A percentile compares a stretch with the other conserved stretches of the same genome.
Evolutionary conservation across 2,888 invertebrate genomes (phyloP).

Genomic region (Tortrix viridana): DNA sequence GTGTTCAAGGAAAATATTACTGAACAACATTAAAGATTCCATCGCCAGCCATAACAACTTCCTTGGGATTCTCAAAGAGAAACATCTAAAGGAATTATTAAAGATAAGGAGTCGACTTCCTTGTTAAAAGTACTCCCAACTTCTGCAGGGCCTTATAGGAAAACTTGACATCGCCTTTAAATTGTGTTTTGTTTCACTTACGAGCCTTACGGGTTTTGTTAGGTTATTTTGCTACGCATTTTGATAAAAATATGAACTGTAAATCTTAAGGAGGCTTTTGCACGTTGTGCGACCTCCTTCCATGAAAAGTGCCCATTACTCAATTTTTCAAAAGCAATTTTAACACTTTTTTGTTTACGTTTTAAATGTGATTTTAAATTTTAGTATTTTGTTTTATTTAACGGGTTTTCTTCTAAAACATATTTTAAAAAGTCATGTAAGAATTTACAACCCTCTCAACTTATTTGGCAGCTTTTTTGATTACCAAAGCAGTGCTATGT

Average conservation of each 20-base stretch:
- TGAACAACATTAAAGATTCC: not conserved
- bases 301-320: not conserved
- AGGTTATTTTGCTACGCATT: conserved; percentile 18
- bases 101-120: conserved; percentile 31
- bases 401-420: too few relatives aligned
- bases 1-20: not conserved
- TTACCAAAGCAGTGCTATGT: too few relatives aligned
- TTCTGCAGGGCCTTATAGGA: conserved; percentile 20
- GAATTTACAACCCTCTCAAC: too few relatives aligned
- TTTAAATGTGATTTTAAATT: too few relatives aligned
- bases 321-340: not conserved
- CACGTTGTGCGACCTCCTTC: too few relatives aligned
- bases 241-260: conserved; percentile 20
- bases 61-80: conserved; percentile 20
- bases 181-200: conserved; percentile 35
- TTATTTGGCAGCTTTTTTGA: too few relatives aligned
- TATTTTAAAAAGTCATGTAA: too few relatives aligned
- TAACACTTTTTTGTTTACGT: not conserved
- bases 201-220: conserved; percentile 17
- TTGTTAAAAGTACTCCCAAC: conserved; percentile 33
- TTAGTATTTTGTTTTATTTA: too few relatives aligned
- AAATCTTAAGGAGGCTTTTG: not conserved
- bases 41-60: not conserved
- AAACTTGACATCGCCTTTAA: conserved; percentile 25
- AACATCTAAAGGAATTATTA: conserved; percentile 32